Evolutionary conservation across 2,797 vertebrate species (phyloP).

Genomic region (Sternotherus odoratus): DNA sequence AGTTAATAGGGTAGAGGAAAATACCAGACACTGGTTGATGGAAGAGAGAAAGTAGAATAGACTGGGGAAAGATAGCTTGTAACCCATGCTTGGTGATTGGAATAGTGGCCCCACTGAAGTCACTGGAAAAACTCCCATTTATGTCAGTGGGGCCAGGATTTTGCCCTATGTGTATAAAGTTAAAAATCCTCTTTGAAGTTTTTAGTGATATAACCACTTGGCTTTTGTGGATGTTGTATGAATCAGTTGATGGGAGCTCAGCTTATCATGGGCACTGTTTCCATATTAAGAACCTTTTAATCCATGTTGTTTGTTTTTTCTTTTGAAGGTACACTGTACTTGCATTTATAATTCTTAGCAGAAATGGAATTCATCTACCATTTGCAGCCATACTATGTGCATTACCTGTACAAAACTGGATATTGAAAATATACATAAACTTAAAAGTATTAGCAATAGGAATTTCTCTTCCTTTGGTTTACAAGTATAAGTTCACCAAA

Average conservation of each 20-base stretch:
- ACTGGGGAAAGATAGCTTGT: neutral
- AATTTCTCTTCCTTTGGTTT: neutral
- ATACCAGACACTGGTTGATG: no score
- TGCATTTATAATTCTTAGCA: neutral
- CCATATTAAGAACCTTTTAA: neutral
- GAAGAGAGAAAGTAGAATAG: neutral
- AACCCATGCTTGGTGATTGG: neutral
- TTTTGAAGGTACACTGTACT: neutral
- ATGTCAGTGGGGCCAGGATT: neutral
- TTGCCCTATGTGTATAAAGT: neutral
- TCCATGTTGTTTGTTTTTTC: neutral
- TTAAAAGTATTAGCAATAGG: neutral
- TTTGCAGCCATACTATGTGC: neutral
- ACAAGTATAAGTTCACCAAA: neutral
- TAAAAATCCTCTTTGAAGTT: neutral
- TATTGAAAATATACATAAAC: neutral
- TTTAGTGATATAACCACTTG: neutral
- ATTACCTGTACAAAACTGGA: neutral
- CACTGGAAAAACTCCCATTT: neutral
- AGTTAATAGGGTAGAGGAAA: neutral
- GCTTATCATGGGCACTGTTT: neutral
- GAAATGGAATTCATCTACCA: neutral
- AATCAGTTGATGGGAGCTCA: neutral
- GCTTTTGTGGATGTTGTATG: neutral
- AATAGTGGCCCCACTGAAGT: neutral